These are phyloP conservation scores for Clarias gariepinus DNA, from an alignment of 2,113 vertebrate species.

Conservation along the genomic window DNA sequence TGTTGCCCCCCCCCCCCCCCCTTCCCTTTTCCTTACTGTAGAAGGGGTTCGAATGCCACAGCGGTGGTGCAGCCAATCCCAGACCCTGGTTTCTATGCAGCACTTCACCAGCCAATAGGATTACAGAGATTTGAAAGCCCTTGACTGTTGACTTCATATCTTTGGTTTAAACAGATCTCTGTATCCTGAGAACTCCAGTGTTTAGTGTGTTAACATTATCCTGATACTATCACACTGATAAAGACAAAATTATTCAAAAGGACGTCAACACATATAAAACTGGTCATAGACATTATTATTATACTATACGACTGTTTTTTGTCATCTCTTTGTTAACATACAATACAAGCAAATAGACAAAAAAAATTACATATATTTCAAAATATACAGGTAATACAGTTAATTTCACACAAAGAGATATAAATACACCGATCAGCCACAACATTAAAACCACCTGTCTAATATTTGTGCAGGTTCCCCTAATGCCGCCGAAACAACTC, in stretches of 20 bases:
- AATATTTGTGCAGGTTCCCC: too few species aligned
- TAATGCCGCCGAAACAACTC: too few species aligned
- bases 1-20: conserved; percentile 19
- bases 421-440: too few species aligned
- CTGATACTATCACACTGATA: background rate
- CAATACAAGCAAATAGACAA: too few species aligned
- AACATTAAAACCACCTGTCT: too few species aligned
- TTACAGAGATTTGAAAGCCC: conserved; percentile 34
- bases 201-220: background rate
- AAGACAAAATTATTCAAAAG: background rate
- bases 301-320: background rate
- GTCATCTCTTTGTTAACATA: background rate
- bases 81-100: conserved; percentile 57
- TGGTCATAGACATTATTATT: background rate
- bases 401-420: too few species aligned
- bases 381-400: too few species aligned
- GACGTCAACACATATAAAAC: too few species aligned
- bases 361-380: background rate
- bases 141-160: conserved; percentile 49
- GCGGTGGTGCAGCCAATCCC: conserved; percentile 58
- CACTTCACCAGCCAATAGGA: conserved; percentile 62
- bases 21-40: conserved; percentile 12
- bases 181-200: background rate
- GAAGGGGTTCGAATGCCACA: conserved; percentile 40
- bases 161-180: background rate